Evolutionary conservation across 2,888 invertebrate genomes (phyloP).

Genomic region (Disparrhopalites patrizii): DNA sequence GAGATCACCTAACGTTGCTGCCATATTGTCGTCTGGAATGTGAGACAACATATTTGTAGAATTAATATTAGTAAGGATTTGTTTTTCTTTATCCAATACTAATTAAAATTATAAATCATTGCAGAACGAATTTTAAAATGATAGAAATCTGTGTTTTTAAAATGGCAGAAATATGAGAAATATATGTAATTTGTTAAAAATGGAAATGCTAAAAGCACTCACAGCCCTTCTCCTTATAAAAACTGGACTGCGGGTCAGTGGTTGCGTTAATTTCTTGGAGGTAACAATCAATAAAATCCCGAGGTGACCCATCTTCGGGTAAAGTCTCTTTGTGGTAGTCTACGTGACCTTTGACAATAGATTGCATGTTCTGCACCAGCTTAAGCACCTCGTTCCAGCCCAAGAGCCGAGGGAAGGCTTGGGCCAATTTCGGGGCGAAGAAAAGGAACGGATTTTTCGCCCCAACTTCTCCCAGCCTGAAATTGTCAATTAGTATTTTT

Average conservation of each 20-base stretch:
- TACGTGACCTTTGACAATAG: neutral
- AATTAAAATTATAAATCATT: neutral
- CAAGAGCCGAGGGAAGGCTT: neutral
- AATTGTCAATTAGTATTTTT: neutral
- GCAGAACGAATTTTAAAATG: neutral
- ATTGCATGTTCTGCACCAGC: neutral
- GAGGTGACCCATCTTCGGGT: neutral
- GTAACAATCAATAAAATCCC: slow-evolving; percentile 1
- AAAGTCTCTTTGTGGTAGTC: neutral
- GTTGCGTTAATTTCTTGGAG: neutral
- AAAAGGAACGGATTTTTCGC: neutral
- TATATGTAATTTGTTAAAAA: too few species aligned
- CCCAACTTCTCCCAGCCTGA: neutral
- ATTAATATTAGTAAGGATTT: too few species aligned
- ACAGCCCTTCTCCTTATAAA: neutral
- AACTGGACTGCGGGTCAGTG: neutral
- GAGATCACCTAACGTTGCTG: neutral
- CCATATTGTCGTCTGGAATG: neutral
- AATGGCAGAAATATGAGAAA: too few species aligned
- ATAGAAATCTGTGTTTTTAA: too few species aligned
- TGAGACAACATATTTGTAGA: too few species aligned
- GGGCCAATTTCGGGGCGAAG: neutral
- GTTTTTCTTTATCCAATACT: neutral
- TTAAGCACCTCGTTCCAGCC: neutral
- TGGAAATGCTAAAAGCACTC: neutral